Evolutionary conservation across 2,113 vertebrate genomes (phyloP).

Genomic region (Macrotis lagotis): DNA sequence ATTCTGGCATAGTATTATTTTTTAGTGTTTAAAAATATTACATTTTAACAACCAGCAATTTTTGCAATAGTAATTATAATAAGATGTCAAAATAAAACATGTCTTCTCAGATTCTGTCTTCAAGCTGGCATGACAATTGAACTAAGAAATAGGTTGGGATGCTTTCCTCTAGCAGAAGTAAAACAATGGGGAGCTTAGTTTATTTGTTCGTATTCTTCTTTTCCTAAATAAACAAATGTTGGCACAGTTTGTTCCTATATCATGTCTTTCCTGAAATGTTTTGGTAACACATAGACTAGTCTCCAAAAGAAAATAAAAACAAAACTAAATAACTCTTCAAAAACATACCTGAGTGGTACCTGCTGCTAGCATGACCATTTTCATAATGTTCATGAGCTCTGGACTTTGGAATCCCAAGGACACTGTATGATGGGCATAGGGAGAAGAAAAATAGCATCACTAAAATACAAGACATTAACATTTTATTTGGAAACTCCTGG

Average conservation of each 20-base stretch:
- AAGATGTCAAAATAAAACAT: not conserved
- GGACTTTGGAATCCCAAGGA: conserved; percentile 24
- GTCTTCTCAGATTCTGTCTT: not conserved
- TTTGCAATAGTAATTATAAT: conserved; percentile 7
- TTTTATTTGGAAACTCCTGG: not conserved
- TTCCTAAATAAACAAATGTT: conserved; percentile 29
- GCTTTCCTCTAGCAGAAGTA: conserved; percentile 3
- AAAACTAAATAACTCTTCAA: not conserved
- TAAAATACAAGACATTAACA: conserved; percentile 53
- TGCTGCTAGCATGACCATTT: conserved; percentile 32
- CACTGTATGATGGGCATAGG: not conserved
- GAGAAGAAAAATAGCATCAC: conserved; percentile 4
- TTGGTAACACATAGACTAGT: not conserved
- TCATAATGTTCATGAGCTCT: not conserved
- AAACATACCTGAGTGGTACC: not conserved
- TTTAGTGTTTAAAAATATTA: conserved; percentile 25
- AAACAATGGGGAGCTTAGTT: not conserved
- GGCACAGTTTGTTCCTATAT: not conserved
- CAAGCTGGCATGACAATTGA: not conserved
- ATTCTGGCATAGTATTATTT: not conserved
- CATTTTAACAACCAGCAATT: conserved; percentile 9
- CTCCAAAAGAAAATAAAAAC: conserved; percentile 47
- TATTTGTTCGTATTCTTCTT: conserved; percentile 38
- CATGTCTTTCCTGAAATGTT: conserved; percentile 3
- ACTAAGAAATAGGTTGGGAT: conserved; percentile 1